Conservation (phyloP, 2,113 vertebrate genomes). For the Aix galericulata region DNA sequence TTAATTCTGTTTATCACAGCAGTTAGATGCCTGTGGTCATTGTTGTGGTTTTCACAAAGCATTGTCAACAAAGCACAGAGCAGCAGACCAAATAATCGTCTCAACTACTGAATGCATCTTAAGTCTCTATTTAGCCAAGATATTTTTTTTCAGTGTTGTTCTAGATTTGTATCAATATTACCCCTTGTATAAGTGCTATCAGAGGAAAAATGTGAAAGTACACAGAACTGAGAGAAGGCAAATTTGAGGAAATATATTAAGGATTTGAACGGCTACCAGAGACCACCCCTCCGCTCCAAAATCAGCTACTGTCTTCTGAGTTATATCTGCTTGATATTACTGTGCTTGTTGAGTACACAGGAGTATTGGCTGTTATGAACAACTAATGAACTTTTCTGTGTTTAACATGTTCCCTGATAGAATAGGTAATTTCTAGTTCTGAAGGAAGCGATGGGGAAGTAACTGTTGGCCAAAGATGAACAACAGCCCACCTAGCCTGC, state of each 20-base stretch:
- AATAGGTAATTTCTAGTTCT: not conserved
- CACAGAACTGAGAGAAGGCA: not conserved
- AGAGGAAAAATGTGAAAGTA: not conserved
- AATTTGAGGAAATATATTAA: not conserved
- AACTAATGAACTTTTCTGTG: not conserved
- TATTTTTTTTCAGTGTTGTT: not conserved
- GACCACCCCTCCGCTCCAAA: not conserved
- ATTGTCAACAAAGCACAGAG: not conserved
- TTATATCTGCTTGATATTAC: not conserved
- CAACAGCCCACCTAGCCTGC: not conserved
- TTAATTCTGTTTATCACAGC: not conserved
- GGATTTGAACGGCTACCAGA: not conserved
- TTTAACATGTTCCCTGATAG: not conserved
- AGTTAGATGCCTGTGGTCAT: not conserved
- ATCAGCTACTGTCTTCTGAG: not conserved
- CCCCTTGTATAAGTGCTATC: not conserved
- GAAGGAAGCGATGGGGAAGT: too few species aligned
- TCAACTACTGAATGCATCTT: not conserved
- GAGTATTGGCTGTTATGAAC: not conserved
- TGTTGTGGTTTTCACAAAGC: not conserved
- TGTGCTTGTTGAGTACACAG: not conserved
- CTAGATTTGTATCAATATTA: not conserved
- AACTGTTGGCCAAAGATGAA: not conserved
- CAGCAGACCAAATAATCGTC: not conserved
- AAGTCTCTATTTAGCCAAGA: not conserved